phyloP scores from a whole-genome alignment of 1,140 invertebrate genomes.

The Drosophila ambigua region DNA sequence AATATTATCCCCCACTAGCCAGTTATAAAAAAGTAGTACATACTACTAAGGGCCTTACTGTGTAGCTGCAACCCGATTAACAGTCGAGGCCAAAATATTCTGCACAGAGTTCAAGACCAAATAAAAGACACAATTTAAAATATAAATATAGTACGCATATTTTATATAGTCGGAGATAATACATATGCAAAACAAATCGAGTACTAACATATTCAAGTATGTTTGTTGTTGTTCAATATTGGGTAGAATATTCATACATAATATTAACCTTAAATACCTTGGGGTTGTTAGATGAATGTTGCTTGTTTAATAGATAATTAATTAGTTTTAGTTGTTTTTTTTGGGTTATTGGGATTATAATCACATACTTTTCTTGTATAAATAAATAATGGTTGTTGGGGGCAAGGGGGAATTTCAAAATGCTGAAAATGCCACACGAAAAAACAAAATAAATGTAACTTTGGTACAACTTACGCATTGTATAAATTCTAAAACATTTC shows the following conservation, averaged over 20 bases:
- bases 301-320: slow-evolving; percentile 53
- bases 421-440: slow-evolving; percentile 59
- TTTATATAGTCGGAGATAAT: slow-evolving; percentile 67
- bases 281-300: slow-evolving; percentile 60
- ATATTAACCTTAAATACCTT: slow-evolving; percentile 52
- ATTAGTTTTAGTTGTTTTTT: slow-evolving; percentile 30
- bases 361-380: slow-evolving; percentile 69
- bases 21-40: background rate
- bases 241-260: slow-evolving; percentile 32
- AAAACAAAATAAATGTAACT: slow-evolving; percentile 69
- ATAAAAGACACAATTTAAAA: slow-evolving; percentile 35
- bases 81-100: background rate
- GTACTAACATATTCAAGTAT: slow-evolving; percentile 56
- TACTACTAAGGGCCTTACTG: no score
- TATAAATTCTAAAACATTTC: slow-evolving; percentile 73
- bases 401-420: slow-evolving; percentile 34
- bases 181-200: slow-evolving; percentile 68
- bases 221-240: slow-evolving; percentile 44
- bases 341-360: slow-evolving; percentile 58
- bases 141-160: slow-evolving; percentile 56
- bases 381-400: slow-evolving; percentile 59
- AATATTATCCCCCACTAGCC: background rate
- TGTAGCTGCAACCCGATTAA: no score
- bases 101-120: background rate
- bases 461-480: slow-evolving; percentile 74